Conservation (phyloP, 2,888 invertebrate genomes). For the Galeruca laticollis region DNA sequence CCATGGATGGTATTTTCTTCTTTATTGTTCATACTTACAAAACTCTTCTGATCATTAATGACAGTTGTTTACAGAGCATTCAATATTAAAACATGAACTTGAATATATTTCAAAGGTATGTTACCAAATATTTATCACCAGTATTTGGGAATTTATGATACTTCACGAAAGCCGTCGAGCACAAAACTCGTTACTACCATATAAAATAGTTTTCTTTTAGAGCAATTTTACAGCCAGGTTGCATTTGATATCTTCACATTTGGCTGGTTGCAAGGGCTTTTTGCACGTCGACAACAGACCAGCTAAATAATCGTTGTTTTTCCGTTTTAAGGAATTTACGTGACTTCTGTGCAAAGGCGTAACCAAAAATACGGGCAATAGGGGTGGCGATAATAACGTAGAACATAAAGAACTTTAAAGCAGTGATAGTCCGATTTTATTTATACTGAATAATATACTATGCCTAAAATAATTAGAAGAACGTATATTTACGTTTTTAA, state of each 20-base stretch:
- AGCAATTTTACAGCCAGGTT: slow-evolving; percentile 5
- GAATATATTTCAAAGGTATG: neutral
- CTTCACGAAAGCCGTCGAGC: neutral
- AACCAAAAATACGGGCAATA: neutral
- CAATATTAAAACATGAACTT: too few relatives aligned
- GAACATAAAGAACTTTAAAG: neutral
- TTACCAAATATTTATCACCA: neutral
- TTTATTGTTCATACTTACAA: too few relatives aligned
- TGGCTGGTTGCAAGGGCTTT: neutral
- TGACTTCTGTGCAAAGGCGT: neutral
- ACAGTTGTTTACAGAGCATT: too few relatives aligned
- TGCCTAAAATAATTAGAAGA: too few relatives aligned
- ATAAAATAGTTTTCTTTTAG: slow-evolving; percentile 6
- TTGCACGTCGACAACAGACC: slow-evolving; percentile 7
- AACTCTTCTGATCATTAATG: too few relatives aligned
- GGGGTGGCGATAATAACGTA: neutral
- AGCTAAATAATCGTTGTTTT: slow-evolving; percentile 6
- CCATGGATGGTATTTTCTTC: too few relatives aligned
- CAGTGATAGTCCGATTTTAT: neutral
- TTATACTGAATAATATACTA: too few relatives aligned
- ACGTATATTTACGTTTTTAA: too few relatives aligned
- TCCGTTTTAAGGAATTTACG: neutral
- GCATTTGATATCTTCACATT: slow-evolving; percentile 5
- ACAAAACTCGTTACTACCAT: neutral
- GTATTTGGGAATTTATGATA: neutral